Evolutionary conservation across 2,888 invertebrate genomes (phyloP).

Genomic region (Thereva unica): DNA sequence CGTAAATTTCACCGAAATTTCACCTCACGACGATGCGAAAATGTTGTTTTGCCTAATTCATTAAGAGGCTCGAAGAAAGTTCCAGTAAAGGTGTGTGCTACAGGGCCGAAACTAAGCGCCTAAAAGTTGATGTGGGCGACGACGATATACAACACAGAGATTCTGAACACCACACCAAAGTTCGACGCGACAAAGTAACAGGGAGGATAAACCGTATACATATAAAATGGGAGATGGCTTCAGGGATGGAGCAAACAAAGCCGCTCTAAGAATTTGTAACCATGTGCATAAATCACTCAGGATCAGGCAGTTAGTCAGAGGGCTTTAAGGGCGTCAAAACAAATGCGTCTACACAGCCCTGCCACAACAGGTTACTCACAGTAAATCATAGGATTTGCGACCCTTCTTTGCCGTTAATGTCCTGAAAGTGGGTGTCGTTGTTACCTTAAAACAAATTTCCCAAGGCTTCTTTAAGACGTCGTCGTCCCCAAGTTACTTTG

Average conservation of each 20-base stretch:
- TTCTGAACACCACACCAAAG: constrained; percentile 8
- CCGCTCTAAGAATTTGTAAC: constrained; percentile 2
- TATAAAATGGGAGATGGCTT: constrained; percentile 16
- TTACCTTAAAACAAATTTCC: constrained; percentile 30
- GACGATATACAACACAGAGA: constrained; percentile 15
- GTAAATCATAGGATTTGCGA: constrained; percentile 32
- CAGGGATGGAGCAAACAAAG: not conserved
- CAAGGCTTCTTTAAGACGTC: constrained; percentile 17
- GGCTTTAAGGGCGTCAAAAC: constrained; percentile 19
- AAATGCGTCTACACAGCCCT: constrained; percentile 25
- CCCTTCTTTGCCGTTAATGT: not conserved
- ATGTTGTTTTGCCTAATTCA: constrained; percentile 18
- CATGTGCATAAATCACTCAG: constrained; percentile 14
- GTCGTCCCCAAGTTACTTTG: constrained; percentile 4
- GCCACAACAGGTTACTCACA: constrained; percentile 27
- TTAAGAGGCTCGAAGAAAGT: constrained; percentile 14
- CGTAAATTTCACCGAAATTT: too few species aligned
- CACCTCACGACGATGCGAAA: too few species aligned
- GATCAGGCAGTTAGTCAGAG: constrained; percentile 26
- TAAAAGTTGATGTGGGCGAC: too few species aligned
- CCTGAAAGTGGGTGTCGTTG: constrained; percentile 3
- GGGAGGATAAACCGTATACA: not conserved
- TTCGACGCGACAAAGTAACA: not conserved
- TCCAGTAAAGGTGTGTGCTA: constrained; percentile 5
- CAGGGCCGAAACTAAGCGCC: too few species aligned